Evolutionary conservation across 2,113 vertebrate genomes (phyloP).

Genomic region (Campylorhamphus procurvoides): DNA sequence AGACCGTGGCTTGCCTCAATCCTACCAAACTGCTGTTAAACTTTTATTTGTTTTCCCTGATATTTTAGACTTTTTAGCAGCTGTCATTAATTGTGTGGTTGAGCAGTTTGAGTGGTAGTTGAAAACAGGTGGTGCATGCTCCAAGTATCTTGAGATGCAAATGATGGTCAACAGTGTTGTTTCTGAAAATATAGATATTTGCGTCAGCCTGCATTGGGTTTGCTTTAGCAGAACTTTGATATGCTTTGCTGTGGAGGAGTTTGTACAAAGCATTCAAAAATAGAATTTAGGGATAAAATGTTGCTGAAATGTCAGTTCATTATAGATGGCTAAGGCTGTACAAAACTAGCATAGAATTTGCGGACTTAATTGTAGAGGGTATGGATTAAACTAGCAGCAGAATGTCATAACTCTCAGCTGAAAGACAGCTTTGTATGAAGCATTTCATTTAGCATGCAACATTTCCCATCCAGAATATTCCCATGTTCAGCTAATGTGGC

Average conservation of each 20-base stretch:
- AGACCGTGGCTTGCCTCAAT: slow-evolving; percentile 4
- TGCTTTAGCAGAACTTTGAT: background rate
- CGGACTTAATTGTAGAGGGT: slow-evolving; percentile 7
- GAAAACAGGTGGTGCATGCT: slow-evolving; percentile 75
- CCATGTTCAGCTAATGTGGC: fast-evolving
- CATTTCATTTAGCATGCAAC: background rate
- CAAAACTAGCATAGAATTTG: background rate
- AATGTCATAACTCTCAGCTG: background rate
- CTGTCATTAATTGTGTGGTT: slow-evolving; percentile 74
- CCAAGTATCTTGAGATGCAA: slow-evolving; percentile 55
- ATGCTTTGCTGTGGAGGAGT: background rate
- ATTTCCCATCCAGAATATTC: background rate
- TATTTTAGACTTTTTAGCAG: slow-evolving; percentile 71
- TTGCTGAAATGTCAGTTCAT: background rate
- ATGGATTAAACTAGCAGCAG: slow-evolving; percentile 31
- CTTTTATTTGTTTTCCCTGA: slow-evolving; percentile 36
- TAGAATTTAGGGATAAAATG: background rate
- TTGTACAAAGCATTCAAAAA: background rate
- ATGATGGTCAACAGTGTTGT: slow-evolving; percentile 58
- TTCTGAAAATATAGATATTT: background rate
- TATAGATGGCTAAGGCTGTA: background rate
- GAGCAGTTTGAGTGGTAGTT: slow-evolving; percentile 67
- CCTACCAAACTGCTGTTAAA: background rate
- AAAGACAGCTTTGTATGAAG: slow-evolving; percentile 35
- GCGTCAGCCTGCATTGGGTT: background rate